Base-by-base conservation (phyloP, 2,888 invertebrate genomes). In the Drosophila robusta region DNA sequence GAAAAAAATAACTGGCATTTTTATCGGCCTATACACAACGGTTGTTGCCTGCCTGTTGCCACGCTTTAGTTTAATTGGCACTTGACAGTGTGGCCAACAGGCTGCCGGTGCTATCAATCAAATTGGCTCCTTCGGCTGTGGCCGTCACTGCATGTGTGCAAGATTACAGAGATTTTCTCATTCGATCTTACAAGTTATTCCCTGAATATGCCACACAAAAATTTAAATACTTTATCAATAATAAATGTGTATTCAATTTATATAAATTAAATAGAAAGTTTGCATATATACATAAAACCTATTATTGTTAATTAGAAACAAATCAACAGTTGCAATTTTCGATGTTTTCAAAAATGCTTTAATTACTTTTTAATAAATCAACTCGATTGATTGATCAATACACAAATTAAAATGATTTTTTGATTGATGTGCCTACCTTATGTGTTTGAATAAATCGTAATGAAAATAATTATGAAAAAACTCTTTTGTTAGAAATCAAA, bases 51-150 rank as follows among this genome's bases (percentile, higher is more conserved):
- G 83, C 63, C 76, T 74, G 80, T 75, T 71, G 75, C 73, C 75
- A 65, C 72, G 88, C 70, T 81, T 85, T 84, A 84, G 85, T 87
- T 87, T 85, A 85, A 85, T 85, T 85, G 85, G 63, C 85, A 85
- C 89, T 84, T 85, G 85, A 78, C 85, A 85, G 79, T 71, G 64
- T 63, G 82, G 65, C 51, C 69, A 54, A 80, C 78, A 83, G 68
- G 74, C 78, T 77, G 70, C 54, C 52, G 68, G 64, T 69, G 82
- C 71, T 84, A 85, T 85, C 87, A 89, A 85, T 85, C 85, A 85
- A 87, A 80, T 84, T 74, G 85, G 42, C 68, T 75, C 14, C 63
- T 68, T 56, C 24, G 26, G 14, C 44, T 46, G 46, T 34, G 68
- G 57, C 47, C 50, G 42, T 16, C 58, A 18, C 38, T 4, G 52